phyloP scores from a whole-genome alignment of 2,888 invertebrate genomes.

The Tolmerus cingulatus region DNA sequence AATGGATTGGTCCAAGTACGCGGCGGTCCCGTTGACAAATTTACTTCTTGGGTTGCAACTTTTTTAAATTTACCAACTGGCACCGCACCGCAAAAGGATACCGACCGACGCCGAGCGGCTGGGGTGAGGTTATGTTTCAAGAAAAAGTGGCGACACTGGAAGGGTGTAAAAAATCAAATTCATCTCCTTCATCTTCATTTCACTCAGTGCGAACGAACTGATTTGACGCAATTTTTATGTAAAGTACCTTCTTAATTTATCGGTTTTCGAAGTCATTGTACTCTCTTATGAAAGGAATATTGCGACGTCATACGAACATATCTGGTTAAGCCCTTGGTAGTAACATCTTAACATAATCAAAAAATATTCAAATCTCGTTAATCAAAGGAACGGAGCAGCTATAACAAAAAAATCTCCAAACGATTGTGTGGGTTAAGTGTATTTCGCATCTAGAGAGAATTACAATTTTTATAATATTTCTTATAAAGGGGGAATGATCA shows the following conservation, averaged over 20 bases:
- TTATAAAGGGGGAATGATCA: too few species aligned
- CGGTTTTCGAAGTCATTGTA: not conserved
- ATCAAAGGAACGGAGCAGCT: too few species aligned
- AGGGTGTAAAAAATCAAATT: not conserved
- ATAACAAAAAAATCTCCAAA: too few species aligned
- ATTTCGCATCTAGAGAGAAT: too few species aligned
- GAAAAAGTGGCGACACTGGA: not conserved
- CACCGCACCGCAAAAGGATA: not conserved
- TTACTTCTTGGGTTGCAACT: not conserved
- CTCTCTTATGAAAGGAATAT: too few species aligned
- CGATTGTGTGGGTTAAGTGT: too few species aligned
- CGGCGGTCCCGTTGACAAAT: conserved; percentile 11
- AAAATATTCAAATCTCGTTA: too few species aligned
- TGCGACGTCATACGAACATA: not conserved
- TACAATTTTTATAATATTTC: too few species aligned
- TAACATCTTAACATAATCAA: too few species aligned
- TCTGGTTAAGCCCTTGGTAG: too few species aligned
- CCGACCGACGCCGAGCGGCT: not conserved
- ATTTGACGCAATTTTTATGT: not conserved
- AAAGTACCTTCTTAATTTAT: not conserved
- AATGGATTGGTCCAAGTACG: not conserved
- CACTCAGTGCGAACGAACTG: not conserved
- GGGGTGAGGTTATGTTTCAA: not conserved
- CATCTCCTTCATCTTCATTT: not conserved
- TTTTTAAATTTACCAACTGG: not conserved